Evolutionary conservation across 2,888 invertebrate species (phyloP).

Genomic region (Athrips mouffetella): DNA sequence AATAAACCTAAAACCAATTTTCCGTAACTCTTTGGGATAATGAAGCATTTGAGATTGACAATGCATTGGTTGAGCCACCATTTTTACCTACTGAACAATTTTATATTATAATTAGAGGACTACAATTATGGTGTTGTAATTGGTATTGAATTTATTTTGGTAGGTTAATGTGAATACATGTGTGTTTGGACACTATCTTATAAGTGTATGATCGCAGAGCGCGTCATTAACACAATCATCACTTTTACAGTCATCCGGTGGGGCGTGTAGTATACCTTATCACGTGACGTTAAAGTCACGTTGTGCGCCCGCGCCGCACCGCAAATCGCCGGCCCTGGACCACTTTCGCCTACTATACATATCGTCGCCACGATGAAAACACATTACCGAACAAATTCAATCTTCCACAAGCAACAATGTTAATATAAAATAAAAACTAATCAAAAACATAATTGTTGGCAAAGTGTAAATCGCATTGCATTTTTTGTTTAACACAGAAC

Average conservation of each 20-base stretch:
- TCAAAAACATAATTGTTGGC: too few species aligned
- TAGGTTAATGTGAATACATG: conserved; percentile 42
- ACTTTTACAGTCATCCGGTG: conserved; percentile 27
- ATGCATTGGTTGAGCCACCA: conserved; percentile 52
- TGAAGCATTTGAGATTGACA: conserved; percentile 61
- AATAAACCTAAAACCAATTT: conserved; percentile 54
- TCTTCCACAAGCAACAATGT: too few species aligned
- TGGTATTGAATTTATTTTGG: conserved; percentile 31
- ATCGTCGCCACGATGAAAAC: too few species aligned
- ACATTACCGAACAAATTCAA: too few species aligned
- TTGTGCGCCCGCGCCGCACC: too few species aligned
- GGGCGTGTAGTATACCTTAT: conserved; percentile 32
- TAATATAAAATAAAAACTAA: too few species aligned
- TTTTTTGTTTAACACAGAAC: too few species aligned
- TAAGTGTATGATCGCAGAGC: conserved; percentile 19
- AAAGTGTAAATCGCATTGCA: too few species aligned
- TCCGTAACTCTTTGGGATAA: conserved; percentile 68
- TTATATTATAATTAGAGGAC: conserved; percentile 33
- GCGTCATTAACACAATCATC: not conserved
- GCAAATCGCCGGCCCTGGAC: too few species aligned
- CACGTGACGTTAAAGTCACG: not conserved
- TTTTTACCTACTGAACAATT: conserved; percentile 47
- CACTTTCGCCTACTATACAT: too few species aligned
- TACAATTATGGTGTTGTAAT: conserved; percentile 34
- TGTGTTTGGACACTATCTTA: conserved; percentile 43